These are phyloP conservation scores for Phyllostomus hastatus DNA, from an alignment of 2,113 vertebrate species.

Conservation along the genomic window DNA sequence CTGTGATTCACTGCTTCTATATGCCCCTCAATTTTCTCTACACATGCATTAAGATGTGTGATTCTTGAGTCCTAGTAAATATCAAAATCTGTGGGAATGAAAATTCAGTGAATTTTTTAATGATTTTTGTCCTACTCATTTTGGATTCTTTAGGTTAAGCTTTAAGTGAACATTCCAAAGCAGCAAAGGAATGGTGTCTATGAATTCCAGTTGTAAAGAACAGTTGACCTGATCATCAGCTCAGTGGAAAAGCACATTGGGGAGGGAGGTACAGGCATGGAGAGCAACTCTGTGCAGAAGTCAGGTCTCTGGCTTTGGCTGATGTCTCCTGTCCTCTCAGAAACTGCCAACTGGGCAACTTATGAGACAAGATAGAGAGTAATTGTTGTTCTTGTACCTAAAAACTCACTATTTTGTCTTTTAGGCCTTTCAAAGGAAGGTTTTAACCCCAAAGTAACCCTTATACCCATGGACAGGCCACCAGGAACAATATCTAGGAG, in stretches of 20 bases:
- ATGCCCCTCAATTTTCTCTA: not conserved
- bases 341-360: not conserved
- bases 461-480: not conserved
- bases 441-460: not conserved
- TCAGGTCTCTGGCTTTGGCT: not conserved
- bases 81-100: not conserved
- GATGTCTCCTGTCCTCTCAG: not conserved
- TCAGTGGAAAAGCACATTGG: not conserved
- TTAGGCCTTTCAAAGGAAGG: not conserved
- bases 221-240: not conserved
- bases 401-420: not conserved
- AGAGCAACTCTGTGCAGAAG: not conserved
- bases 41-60: not conserved
- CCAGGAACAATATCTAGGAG: not conserved
- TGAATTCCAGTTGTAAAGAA: not conserved
- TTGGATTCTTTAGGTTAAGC: not conserved
- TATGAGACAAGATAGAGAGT: not conserved
- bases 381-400: not conserved
- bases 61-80: not conserved
- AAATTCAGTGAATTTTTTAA: not conserved
- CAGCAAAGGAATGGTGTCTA: not conserved
- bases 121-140: not conserved
- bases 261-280: not conserved
- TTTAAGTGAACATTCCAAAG: not conserved
- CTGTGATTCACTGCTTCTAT: conserved; percentile 50